phyloP scores from a whole-genome alignment of 2,888 invertebrate species.

The Zele albiditarsus region DNA sequence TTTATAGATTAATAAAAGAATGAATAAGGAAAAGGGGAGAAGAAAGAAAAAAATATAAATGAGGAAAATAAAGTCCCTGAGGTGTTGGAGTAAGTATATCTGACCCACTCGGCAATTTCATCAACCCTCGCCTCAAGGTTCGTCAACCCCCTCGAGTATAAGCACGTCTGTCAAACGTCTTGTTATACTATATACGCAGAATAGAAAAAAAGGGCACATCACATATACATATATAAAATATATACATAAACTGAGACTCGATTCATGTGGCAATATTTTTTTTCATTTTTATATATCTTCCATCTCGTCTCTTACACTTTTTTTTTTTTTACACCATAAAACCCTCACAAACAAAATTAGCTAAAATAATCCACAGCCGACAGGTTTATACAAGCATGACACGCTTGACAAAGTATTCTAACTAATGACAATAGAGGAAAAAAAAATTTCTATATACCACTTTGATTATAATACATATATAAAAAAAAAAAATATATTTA shows the following conservation, averaged over 20 bases:
- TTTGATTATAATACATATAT: neutral
- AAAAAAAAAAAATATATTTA: neutral
- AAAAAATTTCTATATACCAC: neutral
- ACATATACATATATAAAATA: no score
- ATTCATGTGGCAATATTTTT: neutral
- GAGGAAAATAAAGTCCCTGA: constrained; percentile 3
- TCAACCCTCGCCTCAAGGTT: constrained; percentile 49
- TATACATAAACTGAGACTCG: neutral
- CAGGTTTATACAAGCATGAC: neutral
- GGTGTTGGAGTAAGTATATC: constrained; percentile 45
- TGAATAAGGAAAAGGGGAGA: neutral
- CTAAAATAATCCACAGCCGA: neutral
- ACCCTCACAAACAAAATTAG: neutral
- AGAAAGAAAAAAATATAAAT: neutral
- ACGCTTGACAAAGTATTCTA: neutral
- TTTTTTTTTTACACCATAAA: neutral
- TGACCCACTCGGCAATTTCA: constrained; percentile 64
- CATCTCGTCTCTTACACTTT: constrained; percentile 4
- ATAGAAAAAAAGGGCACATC: neutral
- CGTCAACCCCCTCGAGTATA: constrained; percentile 65
- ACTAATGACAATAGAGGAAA: neutral
- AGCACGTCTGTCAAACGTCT: constrained; percentile 71
- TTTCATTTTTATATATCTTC: constrained; percentile 1
- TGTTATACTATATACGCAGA: constrained; percentile 57
- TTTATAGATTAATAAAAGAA: constrained; percentile 20